Evolutionary conservation across 2,113 vertebrate species (phyloP).

Genomic region (Verasper variegatus): DNA sequence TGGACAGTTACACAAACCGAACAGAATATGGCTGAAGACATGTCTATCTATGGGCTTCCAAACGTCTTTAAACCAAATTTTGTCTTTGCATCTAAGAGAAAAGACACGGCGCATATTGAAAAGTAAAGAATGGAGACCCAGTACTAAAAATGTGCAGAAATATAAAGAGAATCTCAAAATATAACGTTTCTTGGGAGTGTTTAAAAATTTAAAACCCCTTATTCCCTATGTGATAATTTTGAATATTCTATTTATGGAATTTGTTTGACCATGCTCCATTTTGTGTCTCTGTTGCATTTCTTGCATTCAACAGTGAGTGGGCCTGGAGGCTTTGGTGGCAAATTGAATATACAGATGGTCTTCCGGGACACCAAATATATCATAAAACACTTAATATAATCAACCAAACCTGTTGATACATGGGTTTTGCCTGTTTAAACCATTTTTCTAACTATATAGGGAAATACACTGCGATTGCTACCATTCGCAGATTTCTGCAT

Average conservation of each 20-base stretch:
- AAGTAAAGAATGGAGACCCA: neutral
- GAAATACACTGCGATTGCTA: neutral
- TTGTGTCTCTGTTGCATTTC: neutral
- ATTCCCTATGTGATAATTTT: neutral
- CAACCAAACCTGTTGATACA: neutral
- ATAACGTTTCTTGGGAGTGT: neutral
- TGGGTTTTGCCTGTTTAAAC: neutral
- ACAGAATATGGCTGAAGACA: conserved; percentile 22
- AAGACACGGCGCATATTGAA: neutral
- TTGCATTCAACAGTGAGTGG: neutral
- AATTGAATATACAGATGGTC: neutral
- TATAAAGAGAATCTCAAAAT: neutral
- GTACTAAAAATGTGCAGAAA: neutral
- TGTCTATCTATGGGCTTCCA: conserved; percentile 1
- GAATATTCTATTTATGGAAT: conserved; percentile 6
- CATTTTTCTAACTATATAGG: neutral
- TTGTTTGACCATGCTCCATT: neutral
- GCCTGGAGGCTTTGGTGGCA: conserved; percentile 1
- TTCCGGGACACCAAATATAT: neutral
- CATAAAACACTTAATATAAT: conserved; percentile 2
- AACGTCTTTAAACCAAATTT: neutral
- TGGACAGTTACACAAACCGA: conserved; percentile 34
- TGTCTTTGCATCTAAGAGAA: neutral
- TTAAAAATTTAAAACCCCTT: neutral
- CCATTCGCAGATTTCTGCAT: conserved; percentile 7